Base-by-base conservation (phyloP, 2,888 invertebrate genomes). In the Muschampia plurimacula region DNA sequence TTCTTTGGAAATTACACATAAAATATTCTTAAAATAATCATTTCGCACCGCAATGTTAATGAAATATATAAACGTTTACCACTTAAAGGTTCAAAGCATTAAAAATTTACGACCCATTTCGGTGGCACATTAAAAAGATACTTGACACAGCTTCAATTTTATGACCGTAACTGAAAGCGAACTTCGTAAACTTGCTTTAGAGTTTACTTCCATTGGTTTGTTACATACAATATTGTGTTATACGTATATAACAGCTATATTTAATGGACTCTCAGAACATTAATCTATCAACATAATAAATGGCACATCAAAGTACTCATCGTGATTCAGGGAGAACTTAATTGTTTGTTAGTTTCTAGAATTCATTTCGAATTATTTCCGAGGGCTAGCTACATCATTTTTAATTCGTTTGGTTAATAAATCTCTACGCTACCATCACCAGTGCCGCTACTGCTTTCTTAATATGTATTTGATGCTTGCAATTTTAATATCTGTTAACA, bases 251-350 rank as follows among this genome's bases (percentile, higher is more conserved):
- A 46, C 63, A 55, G 69, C 39, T 63, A 15, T 10, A 12, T 55
- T 52, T 64, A 70, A 70, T 65, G 70, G 64, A 65, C 15, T 46
- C 55, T 44, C 46, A 4, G 65, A 65, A 46, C 70, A 57, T 71
- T 60, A 59, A 71, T 71, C 59, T 71, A 71, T 65, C 71, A 71
- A 66, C 65, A 66, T 71, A 59, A 70, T 36, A 70, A 65, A 71
- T 71, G 65, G 49, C 32, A 59, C 65, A 66, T 66, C 59, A 70
- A 44, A 57, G 57, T 55, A 10, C 52, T 15, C 57, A 36, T 52
- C 52, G 15, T 15, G 3, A 15, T 49, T 59, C 46, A 36, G n/a
- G 67, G 28, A 46, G 15, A 46, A 59, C 59, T 60, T 65, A 65
- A 65, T 71, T 65, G 65, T 28, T 32, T 32, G 32, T 32, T 70